These are phyloP conservation scores for Tangara arthus DNA, from an alignment of 2,797 vertebrate species.

Conservation along the genomic window DNA sequence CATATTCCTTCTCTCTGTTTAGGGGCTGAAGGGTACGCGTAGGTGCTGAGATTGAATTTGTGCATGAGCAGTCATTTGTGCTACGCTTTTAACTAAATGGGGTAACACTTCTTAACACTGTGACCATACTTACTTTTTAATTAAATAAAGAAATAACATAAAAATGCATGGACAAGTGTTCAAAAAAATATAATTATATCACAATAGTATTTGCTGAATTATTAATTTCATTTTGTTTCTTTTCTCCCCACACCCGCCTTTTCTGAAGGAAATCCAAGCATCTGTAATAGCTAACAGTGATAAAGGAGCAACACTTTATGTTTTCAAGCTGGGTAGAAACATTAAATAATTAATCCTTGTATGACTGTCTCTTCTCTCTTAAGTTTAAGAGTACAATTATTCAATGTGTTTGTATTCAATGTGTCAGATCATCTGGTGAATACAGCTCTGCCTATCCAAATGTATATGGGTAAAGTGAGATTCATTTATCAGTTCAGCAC, in stretches of 20 bases:
- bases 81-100: not conserved
- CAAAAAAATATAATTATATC: not conserved
- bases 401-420: not conserved
- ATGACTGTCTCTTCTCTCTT: not conserved
- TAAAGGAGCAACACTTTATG: not conserved
- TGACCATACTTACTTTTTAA: not conserved
- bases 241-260: not conserved
- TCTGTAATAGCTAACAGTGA: not conserved
- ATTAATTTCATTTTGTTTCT: not conserved
- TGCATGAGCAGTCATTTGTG: not conserved
- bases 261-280: not conserved
- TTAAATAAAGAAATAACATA: not conserved
- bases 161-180: not conserved
- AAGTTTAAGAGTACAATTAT: not conserved
- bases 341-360: conserved; percentile 30
- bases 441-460: not conserved
- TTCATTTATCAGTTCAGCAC: not conserved
- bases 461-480: not conserved
- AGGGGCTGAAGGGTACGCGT: accelerated
- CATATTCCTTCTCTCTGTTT: not conserved
- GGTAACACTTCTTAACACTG: not conserved
- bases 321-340: not conserved
- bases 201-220: not conserved
- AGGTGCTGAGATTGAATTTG: not conserved
- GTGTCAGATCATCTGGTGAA: not conserved